Conservation (phyloP, 2,888 invertebrate genomes). For the Aplocera efformata region DNA sequence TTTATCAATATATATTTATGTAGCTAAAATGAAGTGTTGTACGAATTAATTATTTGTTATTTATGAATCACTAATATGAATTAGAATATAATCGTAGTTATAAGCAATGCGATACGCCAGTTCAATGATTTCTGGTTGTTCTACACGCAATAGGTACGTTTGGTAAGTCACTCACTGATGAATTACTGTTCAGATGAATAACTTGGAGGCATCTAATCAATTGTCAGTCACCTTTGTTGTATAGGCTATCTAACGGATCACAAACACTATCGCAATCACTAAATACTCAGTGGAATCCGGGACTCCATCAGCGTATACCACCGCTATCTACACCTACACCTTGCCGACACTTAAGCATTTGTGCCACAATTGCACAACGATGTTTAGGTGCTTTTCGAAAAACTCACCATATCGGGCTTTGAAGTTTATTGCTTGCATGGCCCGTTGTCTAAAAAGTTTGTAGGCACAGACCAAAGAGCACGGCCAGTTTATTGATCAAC, state of each 20-base stretch:
- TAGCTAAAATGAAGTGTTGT: too few species aligned
- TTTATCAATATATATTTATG: too few species aligned
- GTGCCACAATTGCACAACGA: conserved; percentile 57
- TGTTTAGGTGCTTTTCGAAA: conserved; percentile 52
- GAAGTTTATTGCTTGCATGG: conserved; percentile 9
- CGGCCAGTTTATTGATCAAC: neutral
- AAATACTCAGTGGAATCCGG: conserved; percentile 14
- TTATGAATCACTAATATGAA: too few species aligned
- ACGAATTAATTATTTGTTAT: too few species aligned
- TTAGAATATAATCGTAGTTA: too few species aligned
- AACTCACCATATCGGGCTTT: conserved; percentile 45
- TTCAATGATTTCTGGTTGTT: too few species aligned
- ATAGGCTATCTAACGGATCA: neutral
- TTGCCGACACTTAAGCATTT: conserved; percentile 37
- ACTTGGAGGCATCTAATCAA: too few species aligned
- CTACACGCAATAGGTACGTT: too few species aligned
- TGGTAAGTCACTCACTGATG: too few species aligned
- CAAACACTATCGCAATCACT: conserved; percentile 13
- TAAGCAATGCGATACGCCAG: too few species aligned
- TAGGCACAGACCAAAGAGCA: neutral
- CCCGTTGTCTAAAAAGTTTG: conserved; percentile 10
- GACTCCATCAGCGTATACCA: conserved; percentile 39
- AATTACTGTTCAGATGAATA: too few species aligned
- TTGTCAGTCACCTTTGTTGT: too few species aligned
- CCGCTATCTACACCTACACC: conserved; percentile 57